Evolutionary conservation across 2,113 vertebrate species (phyloP), one percentile per base, ranked within the genome.

Genomic region (Thomomys bottae): DNA sequence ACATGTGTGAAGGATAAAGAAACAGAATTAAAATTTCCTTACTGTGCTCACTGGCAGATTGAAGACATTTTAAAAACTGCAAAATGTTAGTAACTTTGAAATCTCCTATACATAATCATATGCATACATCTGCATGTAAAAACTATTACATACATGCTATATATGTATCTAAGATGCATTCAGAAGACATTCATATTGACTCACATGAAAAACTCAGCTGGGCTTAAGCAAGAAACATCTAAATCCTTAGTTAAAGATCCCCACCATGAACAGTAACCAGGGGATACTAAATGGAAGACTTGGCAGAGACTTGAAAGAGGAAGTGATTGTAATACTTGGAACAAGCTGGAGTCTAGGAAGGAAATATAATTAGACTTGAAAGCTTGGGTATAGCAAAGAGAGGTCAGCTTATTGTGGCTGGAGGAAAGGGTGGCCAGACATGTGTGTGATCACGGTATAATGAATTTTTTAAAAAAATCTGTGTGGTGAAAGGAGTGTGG

Each of bases 291-390:
- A 71, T 5, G 8, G 7, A 79, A 38, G 36, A 66, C 12, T 76
- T 89, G 70, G 84, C 87, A 42, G 36, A 66, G 82, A 80, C 79
- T 68, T 38, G 36, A 76, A 59, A 66, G 45, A 89, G 61, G 85
- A 95, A 92, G 84, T 79, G 70, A 89, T 89, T 79, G 23, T 77
- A 84, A 83, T 21, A 77, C 71, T 83, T 83, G 83, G 63, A 88
- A 87, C 36, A 17, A 54, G 79, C 17, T 49, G 23, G 82, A 84
- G 71, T 79, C 86, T 66, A 34, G 61, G 59, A 88, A 88, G 78
- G 87, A 96, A 88, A 79, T 30, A 73, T 23, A 42, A 93, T 18
- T 78, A 82, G 64, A 84, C 32, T 84, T 93, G 84, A 78, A 87
- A 90, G 30, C 26, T 59, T 87, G 40, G 38, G 36, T 30, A 1